A percentile compares a stretch with the other conserved stretches of the same genome.
These are phyloP conservation scores for Patiria pectinifera DNA, from an alignment of 53 echinoderm and acorn worm species.

Conservation along the genomic window DNA sequence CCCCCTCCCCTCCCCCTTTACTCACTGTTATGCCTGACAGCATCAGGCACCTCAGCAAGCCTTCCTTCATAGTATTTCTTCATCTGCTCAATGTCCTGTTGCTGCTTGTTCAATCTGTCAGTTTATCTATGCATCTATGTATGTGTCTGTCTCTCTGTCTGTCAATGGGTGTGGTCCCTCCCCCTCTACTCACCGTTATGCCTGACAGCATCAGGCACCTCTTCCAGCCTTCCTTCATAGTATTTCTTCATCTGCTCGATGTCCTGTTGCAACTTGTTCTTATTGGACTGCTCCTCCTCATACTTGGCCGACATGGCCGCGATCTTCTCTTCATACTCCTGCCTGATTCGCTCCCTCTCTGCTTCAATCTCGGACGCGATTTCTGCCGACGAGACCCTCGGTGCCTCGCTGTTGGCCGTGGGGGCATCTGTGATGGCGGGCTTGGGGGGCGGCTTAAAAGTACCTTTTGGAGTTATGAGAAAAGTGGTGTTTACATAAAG, in stretches of 20 bases:
- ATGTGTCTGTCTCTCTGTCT: too few species aligned
- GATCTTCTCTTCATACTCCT: slow-evolving; percentile 93
- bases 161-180: too few species aligned
- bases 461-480: neutral
- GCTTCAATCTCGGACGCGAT: slow-evolving; percentile 68
- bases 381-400: slow-evolving; percentile 9
- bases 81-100: too few species aligned
- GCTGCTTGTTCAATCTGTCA: too few species aligned
- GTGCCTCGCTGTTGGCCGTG: neutral
- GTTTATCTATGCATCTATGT: too few species aligned
- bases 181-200: neutral
- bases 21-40: too few species aligned
- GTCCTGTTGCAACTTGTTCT: slow-evolving; percentile 92
- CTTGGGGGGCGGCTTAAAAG: slow-evolving; percentile 29
- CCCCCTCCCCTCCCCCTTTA: too few species aligned
- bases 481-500: neutral
- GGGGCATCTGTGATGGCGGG: slow-evolving; percentile 1
- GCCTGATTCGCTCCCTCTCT: slow-evolving; percentile 72
- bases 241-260: slow-evolving; percentile 86
- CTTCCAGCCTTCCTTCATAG: slow-evolving; percentile 78
- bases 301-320: slow-evolving; percentile 90
- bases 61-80: too few species aligned
- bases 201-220: slow-evolving; percentile 61
- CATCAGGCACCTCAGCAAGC: too few species aligned
- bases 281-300: slow-evolving; percentile 93